phyloP scores from a whole-genome alignment of 2,113 vertebrate species.

The Narcine bancroftii region DNA sequence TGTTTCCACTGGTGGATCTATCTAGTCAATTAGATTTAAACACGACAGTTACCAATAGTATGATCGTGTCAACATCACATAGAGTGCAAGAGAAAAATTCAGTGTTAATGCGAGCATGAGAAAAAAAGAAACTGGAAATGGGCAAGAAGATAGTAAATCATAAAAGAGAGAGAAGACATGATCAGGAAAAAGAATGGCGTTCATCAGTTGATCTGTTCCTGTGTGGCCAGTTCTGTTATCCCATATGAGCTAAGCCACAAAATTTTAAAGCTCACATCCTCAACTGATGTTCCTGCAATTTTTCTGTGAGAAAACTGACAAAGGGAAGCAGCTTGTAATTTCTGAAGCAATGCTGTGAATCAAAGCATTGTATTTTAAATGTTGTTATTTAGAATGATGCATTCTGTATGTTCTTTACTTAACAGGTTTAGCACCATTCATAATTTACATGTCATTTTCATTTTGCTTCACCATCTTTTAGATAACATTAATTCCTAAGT shows the following conservation, averaged over 20 bases:
- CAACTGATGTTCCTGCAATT: no score
- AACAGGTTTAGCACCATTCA: not conserved
- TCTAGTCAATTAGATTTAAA: not conserved
- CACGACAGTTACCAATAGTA: not conserved
- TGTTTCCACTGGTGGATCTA: not conserved
- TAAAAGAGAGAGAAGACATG: not conserved
- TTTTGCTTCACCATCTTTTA: not conserved
- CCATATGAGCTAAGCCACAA: no score
- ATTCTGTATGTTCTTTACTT: no score
- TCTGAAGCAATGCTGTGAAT: not conserved
- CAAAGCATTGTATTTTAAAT: not conserved
- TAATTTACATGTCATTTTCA: not conserved
- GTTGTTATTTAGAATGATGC: not conserved
- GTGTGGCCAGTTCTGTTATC: no score
- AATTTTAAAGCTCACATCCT: no score
- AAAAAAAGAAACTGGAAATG: not conserved
- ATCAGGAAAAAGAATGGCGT: no score
- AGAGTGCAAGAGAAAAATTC: not conserved
- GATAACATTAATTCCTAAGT: not conserved
- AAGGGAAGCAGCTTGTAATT: not conserved
- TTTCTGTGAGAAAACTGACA: not conserved
- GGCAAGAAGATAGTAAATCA: not conserved
- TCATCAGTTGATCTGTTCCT: no score
- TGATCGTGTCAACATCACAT: not conserved
- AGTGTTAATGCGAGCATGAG: not conserved